Evolutionary conservation across 2,113 vertebrate genomes (phyloP).

Genomic region (Oxyruncus cristatus): DNA sequence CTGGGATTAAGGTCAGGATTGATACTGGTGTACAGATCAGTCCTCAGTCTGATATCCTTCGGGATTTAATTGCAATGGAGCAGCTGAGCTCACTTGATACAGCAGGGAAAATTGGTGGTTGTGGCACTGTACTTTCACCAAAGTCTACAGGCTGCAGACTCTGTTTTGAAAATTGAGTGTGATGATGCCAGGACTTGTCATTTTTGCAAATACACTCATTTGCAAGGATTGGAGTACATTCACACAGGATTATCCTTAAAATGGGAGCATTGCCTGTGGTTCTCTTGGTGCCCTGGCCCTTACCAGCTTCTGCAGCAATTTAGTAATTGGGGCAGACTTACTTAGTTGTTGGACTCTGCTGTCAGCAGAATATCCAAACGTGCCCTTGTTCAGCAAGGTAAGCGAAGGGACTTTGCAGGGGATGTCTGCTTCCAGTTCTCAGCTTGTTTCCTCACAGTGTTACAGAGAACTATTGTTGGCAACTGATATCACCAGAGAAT

Average conservation of each 20-base stretch:
- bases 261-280: not conserved
- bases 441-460: not conserved
- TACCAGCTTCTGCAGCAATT: not conserved
- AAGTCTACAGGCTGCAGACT: not conserved
- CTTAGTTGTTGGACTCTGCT: not conserved
- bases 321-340: not conserved
- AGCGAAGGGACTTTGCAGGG: not conserved
- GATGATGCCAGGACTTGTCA: not conserved
- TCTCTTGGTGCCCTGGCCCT: not conserved
- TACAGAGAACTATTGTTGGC: not conserved
- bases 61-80: not conserved
- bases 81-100: not conserved
- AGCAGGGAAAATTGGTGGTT: not conserved
- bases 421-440: not conserved
- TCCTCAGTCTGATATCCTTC: not conserved
- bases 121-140: not conserved
- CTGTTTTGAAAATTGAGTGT: not conserved
- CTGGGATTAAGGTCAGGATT: not conserved
- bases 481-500: conserved; percentile 4
- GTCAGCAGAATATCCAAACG: not conserved
- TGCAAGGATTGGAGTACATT: not conserved
- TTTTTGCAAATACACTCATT: not conserved
- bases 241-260: not conserved
- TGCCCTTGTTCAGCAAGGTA: not conserved
- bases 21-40: not conserved